A percentile compares a stretch with the other conserved stretches of the same genome.
Conservation (phyloP, 2,113 vertebrate genomes). For the Dinomys branickii region DNA sequence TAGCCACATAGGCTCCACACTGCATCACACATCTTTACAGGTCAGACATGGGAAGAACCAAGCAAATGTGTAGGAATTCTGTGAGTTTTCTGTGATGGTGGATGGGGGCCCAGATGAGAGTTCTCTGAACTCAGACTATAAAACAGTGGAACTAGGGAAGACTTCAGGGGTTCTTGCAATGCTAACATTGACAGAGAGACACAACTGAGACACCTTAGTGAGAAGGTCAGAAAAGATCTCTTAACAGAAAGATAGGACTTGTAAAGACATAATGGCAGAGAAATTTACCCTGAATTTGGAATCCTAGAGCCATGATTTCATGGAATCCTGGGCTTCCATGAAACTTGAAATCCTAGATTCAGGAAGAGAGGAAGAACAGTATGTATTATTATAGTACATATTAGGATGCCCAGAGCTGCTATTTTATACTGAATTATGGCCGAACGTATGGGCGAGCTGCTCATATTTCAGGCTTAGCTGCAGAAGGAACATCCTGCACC, state of each 20-base stretch:
- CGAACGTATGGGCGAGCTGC: rapidly evolving
- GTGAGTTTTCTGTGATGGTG: neutral
- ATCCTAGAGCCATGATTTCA: neutral
- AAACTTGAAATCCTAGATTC: neutral
- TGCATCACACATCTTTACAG: neutral
- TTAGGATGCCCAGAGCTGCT: rapidly evolving
- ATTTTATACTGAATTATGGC: neutral
- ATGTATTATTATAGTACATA: too few relatives aligned
- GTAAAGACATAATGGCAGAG: neutral
- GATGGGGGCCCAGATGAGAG: too few relatives aligned
- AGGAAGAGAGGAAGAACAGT: neutral
- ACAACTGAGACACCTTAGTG: neutral
- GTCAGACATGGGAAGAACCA: neutral
- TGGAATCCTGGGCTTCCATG: too few relatives aligned
- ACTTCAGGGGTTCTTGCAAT: too few relatives aligned
- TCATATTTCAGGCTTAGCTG: neutral
- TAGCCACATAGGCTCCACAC: neutral
- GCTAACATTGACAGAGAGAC: neutral
- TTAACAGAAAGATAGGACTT: neutral
- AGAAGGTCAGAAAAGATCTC: neutral
- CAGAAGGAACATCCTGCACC: too few relatives aligned
- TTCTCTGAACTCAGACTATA: neutral
- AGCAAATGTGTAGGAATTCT: neutral
- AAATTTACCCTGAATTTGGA: neutral
- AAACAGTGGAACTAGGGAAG: neutral